A percentile compares a stretch with the other conserved stretches of the same genome.
These are phyloP conservation scores for Siniperca obscura DNA, from an alignment of 2,797 vertebrate genomes.

Conservation along the genomic window DNA sequence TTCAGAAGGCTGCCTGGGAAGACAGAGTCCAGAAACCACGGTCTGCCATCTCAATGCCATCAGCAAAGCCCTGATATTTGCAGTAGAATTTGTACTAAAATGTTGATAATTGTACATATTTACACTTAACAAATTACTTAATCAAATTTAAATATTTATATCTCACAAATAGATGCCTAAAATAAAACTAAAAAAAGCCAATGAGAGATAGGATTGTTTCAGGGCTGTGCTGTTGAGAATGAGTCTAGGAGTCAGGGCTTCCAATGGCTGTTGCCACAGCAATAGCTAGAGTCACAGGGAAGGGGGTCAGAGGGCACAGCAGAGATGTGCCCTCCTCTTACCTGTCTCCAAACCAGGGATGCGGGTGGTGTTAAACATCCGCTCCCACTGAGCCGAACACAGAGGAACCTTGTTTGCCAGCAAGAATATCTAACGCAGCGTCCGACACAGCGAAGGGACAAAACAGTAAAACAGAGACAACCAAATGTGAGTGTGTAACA, in stretches of 20 bases:
- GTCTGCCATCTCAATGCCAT: constrained; percentile 57
- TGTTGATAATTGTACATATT: not conserved
- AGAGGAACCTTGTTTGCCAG: constrained; percentile 94
- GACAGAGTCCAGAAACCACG: constrained; percentile 70
- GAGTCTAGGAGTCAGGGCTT: constrained; percentile 72
- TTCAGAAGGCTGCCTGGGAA: constrained; percentile 52
- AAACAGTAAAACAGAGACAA: constrained; percentile 84
- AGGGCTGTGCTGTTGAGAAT: constrained; percentile 69
- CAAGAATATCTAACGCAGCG: constrained; percentile 90
- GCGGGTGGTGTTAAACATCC: constrained; percentile 96
- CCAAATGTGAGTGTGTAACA: constrained; percentile 69
- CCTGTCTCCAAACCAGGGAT: constrained; percentile 94
- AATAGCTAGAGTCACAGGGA: constrained; percentile 41
- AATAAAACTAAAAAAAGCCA: not conserved
- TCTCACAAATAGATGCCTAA: not conserved
- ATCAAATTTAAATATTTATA: not conserved
- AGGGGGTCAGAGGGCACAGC: constrained; percentile 61
- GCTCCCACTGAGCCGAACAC: constrained; percentile 98
- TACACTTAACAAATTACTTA: not conserved
- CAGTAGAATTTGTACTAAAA: not conserved
- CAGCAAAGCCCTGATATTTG: constrained; percentile 65
- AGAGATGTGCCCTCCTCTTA: constrained; percentile 83
- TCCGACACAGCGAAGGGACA: constrained; percentile 78
- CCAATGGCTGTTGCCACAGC: constrained; percentile 45
- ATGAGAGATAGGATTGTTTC: constrained; percentile 2